Base-by-base conservation (phyloP, 2,113 vertebrate genomes). In the Anser cygnoides region DNA sequence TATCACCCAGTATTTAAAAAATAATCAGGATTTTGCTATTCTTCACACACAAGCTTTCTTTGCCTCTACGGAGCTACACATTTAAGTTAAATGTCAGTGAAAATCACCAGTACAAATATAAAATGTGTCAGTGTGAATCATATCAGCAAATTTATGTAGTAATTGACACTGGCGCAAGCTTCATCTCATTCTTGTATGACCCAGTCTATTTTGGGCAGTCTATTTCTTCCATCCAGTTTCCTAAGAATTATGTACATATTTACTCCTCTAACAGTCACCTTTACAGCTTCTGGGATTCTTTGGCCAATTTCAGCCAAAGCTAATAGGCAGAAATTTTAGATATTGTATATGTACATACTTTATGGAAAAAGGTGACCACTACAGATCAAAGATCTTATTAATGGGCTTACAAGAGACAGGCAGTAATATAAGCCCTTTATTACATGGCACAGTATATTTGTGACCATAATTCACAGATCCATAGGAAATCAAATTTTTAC, bases 81-180 rank as follows among this genome's bases (percentile, higher is more conserved):
- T 94, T 88, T 92, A 75, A 94, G 66, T 70, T 89, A 96, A 96
- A 97, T 94, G 92, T 90, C 93, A 95, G 82, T 6, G 18, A 90
- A 95, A 96, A 78, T 86, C 79, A 94, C 85, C 79, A 93, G 82
- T 77, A 94, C 63, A 93, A 92, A 94, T 86, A 97, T 83, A 80
- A 95, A 94, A 94, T 95, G 46, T 91, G 93, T 93, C 93, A 90
- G 41, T 59, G 85, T 94, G 94, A 95, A 93, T 96, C 87, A 95
- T 81, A 71, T 80, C 52, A 90, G 90, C 91, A 95, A 95, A 93
- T 94, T 94, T 96, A 90, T 88, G 68, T 88, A 74, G 92, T 78
- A 94, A 95, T 92, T 92, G 93, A 92, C 92, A 94, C 58, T 82
- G 80, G 77, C 77, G 75, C 66, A 93, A 96, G 74, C 66, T 93